phyloP scores from a whole-genome alignment of 23 tunicate genomes.

The Corella eumyota region DNA sequence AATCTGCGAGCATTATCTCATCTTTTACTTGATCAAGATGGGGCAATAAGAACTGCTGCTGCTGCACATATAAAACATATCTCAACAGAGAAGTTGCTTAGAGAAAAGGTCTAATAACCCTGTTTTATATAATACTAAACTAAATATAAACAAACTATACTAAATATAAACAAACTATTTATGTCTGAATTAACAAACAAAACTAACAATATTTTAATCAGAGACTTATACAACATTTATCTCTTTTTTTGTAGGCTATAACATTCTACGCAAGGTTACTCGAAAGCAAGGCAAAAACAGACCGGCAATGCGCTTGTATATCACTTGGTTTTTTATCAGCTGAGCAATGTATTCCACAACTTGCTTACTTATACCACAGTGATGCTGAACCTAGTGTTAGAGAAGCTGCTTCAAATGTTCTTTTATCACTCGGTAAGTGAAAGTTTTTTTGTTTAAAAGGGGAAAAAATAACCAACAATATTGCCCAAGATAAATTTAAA shows the following conservation, averaged over 20 bases:
- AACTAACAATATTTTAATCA: too few species aligned
- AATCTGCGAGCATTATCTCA: slow-evolving; percentile 76
- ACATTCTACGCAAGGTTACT: slow-evolving; percentile 54
- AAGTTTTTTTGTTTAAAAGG: too few species aligned
- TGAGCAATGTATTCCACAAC: slow-evolving; percentile 69
- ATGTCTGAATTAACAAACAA: too few species aligned
- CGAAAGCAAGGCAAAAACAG: slow-evolving; percentile 42
- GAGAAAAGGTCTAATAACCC: slow-evolving; percentile 47
- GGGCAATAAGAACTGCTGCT: slow-evolving; percentile 54
- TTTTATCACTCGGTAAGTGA: slow-evolving; percentile 49
- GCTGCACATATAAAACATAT: slow-evolving; percentile 84
- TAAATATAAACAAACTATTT: too few species aligned
- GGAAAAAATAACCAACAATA: too few species aligned
- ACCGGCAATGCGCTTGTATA: slow-evolving; percentile 74
- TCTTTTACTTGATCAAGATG: slow-evolving; percentile 47
- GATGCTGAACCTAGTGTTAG: slow-evolving; percentile 63
- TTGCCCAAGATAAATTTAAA: background rate
- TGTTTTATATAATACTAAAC: too few species aligned
- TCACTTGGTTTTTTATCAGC: slow-evolving; percentile 76
- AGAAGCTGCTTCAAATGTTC: slow-evolving; percentile 86
- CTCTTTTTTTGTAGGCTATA: too few species aligned
- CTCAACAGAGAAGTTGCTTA: slow-evolving; percentile 28
- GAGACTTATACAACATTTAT: too few species aligned
- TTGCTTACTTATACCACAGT: slow-evolving; percentile 44
- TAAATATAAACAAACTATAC: background rate